Evolutionary conservation across 2,888 invertebrate species (phyloP), one percentile per base, ranked within the genome.

Genomic region (Aleiodes alternator): DNA sequence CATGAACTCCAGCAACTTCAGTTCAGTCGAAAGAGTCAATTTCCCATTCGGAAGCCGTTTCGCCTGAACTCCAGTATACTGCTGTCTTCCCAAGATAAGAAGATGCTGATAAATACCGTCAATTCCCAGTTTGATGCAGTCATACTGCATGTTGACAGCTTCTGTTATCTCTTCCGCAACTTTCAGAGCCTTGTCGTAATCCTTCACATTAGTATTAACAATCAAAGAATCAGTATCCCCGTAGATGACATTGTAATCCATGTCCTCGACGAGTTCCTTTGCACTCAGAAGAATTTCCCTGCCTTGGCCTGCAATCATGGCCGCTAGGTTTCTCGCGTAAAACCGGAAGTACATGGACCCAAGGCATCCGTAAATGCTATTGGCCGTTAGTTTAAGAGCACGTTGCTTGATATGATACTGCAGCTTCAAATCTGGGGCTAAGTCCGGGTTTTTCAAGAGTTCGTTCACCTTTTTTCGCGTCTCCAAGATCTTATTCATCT

Each of bases 181-280:
- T 80, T 91, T 91, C 82, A 91, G 91, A 11, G 94, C 95, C 84
- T 93, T 94, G 75, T 97, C 97, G 83, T 95, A 96, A 86, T 98
- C 96, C 68, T 93, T 90, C 81, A 94, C 94, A 87, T 97, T 97
- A 0, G 98, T 98, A 88, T 99, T 98, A 80, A 99, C 96, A 99
- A 99, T 99, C 78, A 99, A 94, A 83, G 99, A 99, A 91, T 99
- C 99, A 0, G 99, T 99, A 90, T 99, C 99, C 43, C 99, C 99
- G 85, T 99, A 99, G 72, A 99, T 96, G 1, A 99, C 99, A 82
- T 98, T 97, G 84, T 96, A 96, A 86, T 94, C 94, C 88, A 97
- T 92, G 90, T 94, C 95, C 89, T 98, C 96, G 0, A 98, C 98
- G 55, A 98, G 91, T 84, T 96, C 95, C 90, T 96, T 97, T 1